Base-by-base conservation (phyloP, 2,797 vertebrate genomes). In the Eulemur mongoz region DNA sequence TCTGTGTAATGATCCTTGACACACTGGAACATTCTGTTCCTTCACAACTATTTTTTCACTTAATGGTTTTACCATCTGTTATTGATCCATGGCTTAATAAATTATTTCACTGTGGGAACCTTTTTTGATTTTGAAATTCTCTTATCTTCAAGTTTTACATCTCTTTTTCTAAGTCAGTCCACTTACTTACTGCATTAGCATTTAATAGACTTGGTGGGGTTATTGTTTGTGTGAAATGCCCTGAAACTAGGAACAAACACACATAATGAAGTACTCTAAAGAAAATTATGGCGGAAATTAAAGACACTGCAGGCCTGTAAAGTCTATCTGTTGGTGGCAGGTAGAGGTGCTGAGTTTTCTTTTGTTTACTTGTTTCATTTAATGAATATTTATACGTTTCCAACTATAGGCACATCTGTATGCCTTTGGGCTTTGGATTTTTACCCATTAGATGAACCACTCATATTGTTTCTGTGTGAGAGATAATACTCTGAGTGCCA, bases 401-500 rank as follows among this genome's bases (percentile, higher is more conserved):
- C 43, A 76, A n/a, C 57, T 78, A 2, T 0, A 67, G 87, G 70
- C 45, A 79, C 23, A n/a, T 83, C 23, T 76, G 20, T 87, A 14
- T 78, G 45, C 43, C 32, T 91, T 90, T 91, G 76, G 63, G n/a
- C 27, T 86, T 94, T 25, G 13, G 14, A 52, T 73, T 94, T 84
- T 84, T 83, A 72, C 27, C 7, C 25, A 80, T 54, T 48, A 70
- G 22, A 38, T 81, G 35, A 96, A 70, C 7, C 48, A 57, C n/a
- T 83, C 45, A 35, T 83, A 38, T 22, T 94, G 45, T 45, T 95
- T 96, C 40, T 73, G 4, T 82, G 14, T 63, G 48, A 27, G 17
- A 93, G 54, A 63, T 96, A 54, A 70, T 18, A n/a, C 43, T 92
- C n/a, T 95, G 38, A 50, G 12, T 91, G 93, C 45, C 69, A 86